Percentiles rank a stretch among this genome's conserved stretches.
Evolutionary conservation across 2,797 vertebrate species (phyloP).

Genomic region (Ceyx erithaca): DNA sequence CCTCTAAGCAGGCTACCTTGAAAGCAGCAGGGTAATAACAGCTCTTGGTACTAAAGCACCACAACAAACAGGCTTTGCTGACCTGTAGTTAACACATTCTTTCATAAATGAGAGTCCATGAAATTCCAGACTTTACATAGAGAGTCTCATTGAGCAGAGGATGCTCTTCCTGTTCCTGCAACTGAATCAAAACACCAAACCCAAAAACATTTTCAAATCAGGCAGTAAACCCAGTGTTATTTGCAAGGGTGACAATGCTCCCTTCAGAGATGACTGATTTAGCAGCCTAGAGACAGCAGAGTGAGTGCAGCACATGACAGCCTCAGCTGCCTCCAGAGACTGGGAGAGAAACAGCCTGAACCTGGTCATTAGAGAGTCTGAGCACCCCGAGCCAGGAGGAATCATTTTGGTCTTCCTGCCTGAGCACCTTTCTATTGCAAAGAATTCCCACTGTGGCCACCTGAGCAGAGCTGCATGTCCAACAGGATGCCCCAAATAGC

Average conservation of each 20-base stretch:
- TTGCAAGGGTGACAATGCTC: not conserved
- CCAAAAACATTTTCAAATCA: not conserved
- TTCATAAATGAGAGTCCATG: constrained; percentile 10
- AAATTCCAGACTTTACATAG: not conserved
- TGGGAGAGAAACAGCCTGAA: not conserved
- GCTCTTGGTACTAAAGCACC: not conserved
- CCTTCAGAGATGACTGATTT: not conserved
- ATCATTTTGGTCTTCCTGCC: not conserved
- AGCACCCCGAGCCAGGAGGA: not conserved
- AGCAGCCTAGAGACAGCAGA: not conserved
- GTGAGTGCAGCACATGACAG: not conserved
- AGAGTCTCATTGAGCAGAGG: not conserved
- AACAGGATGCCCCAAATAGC: not conserved
- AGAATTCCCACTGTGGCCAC: not conserved
- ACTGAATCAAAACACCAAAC: not conserved
- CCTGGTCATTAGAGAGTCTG: not conserved
- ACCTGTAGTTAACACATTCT: constrained; percentile 59
- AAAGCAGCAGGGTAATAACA: constrained; percentile 52
- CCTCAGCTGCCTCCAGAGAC: not conserved
- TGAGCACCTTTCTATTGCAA: not conserved
- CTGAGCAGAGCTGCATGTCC: not conserved
- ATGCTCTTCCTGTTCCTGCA: not conserved
- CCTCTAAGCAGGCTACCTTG: constrained; percentile 29
- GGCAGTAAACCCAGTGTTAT: not conserved
- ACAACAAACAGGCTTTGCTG: constrained; percentile 46